Percentiles rank a stretch among this genome's conserved stretches.
phyloP scores from a whole-genome alignment of 2,113 vertebrate species.

The Cettia cetti region DNA sequence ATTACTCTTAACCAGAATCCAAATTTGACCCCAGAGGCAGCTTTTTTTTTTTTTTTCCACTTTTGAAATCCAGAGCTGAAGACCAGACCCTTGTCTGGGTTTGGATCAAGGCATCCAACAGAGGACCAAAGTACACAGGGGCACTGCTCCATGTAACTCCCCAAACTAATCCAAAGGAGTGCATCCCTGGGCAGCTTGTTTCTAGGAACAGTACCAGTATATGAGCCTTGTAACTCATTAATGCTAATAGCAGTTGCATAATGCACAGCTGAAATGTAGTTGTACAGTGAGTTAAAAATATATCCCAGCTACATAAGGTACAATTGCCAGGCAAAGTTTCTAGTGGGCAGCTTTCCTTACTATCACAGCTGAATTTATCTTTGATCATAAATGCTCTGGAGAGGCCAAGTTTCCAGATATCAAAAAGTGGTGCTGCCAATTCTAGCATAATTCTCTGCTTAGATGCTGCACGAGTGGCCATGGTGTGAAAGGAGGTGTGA shows the following conservation, averaged over 20 bases:
- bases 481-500: neutral
- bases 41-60: too few species aligned
- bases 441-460: neutral
- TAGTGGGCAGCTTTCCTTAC: neutral
- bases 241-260: conserved; percentile 56
- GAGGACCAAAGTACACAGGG: neutral
- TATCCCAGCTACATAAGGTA: neutral
- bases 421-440: neutral
- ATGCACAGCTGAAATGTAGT: neutral
- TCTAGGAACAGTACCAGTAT: conserved; percentile 32
- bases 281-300: neutral
- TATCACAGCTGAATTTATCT: neutral
- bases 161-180: neutral
- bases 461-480: fast-evolving
- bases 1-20: neutral
- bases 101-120: neutral
- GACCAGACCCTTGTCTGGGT: neutral
- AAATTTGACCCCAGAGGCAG: neutral
- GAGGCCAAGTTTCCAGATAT: neutral
- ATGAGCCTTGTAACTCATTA: neutral
- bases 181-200: neutral
- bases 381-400: neutral
- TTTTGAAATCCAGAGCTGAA: neutral
- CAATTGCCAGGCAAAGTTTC: neutral
- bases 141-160: neutral